These are phyloP conservation scores for Halcyon leucocephala DNA, from an alignment of 2,797 vertebrate species.

Conservation along the genomic window DNA sequence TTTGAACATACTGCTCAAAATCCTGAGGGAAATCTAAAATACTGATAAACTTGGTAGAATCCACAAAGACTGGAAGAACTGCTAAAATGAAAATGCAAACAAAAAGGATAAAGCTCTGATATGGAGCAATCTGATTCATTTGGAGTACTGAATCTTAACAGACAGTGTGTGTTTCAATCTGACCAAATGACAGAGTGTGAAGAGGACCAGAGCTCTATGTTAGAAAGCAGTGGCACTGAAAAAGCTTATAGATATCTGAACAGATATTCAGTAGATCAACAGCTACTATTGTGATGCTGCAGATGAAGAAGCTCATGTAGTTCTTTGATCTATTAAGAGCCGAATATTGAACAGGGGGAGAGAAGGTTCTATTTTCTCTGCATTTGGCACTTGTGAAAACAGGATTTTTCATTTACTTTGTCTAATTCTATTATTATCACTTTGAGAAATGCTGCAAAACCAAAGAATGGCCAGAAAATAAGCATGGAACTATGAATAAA, in stretches of 20 bases:
- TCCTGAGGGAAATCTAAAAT: neutral
- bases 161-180: neutral
- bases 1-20: neutral
- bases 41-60: neutral
- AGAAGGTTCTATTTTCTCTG: neutral
- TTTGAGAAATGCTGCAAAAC: neutral
- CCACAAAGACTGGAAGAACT: neutral
- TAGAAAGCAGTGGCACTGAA: neutral
- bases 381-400: neutral
- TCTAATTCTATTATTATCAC: slow-evolving; percentile 12
- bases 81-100: neutral
- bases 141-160: neutral
- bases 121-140: neutral
- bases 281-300: neutral
- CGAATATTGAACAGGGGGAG: neutral
- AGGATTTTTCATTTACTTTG: neutral
- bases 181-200: neutral
- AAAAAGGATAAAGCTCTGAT: neutral
- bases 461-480: neutral
- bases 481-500: neutral
- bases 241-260: neutral
- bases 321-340: neutral
- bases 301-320: neutral
- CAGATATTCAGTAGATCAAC: neutral
- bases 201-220: neutral